Evolutionary conservation across 2,888 invertebrate species (phyloP).

Genomic region (Oligia latruncula): DNA sequence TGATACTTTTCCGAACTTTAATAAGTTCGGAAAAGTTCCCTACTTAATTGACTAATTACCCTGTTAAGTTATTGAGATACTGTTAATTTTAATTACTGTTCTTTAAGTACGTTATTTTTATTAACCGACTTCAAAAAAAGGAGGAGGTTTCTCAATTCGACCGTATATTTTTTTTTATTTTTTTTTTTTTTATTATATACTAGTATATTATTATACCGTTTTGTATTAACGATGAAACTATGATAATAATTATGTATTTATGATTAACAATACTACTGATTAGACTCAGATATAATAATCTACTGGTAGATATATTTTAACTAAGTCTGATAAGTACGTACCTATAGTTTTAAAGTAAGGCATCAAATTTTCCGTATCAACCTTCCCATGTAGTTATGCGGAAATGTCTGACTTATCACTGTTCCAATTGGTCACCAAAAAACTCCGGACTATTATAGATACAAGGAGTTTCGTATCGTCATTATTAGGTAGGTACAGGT

Average conservation of each 20-base stretch:
- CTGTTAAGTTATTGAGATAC: conserved; percentile 7
- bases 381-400: not conserved
- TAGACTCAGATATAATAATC: too few relatives aligned
- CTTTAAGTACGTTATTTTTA: not conserved
- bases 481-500: not conserved
- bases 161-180: too few relatives aligned
- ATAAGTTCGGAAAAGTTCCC: not conserved
- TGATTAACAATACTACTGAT: too few relatives aligned
- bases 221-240: conserved; percentile 19
- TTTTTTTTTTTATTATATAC: too few relatives aligned
- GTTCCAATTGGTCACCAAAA: not conserved
- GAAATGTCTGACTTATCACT: not conserved
- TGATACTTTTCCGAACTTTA: too few relatives aligned
- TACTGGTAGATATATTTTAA: too few relatives aligned
- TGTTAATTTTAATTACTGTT: not conserved
- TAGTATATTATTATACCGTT: not conserved
- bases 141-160: too few relatives aligned
- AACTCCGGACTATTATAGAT: not conserved
- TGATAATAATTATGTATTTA: too few relatives aligned
- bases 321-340: too few relatives aligned
- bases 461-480: not conserved
- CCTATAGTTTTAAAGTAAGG: not conserved
- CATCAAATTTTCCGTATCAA: not conserved
- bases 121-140: too few relatives aligned
- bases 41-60: not conserved